Conservation (phyloP, 2,797 vertebrate genomes). For the Balearica regulorum region DNA sequence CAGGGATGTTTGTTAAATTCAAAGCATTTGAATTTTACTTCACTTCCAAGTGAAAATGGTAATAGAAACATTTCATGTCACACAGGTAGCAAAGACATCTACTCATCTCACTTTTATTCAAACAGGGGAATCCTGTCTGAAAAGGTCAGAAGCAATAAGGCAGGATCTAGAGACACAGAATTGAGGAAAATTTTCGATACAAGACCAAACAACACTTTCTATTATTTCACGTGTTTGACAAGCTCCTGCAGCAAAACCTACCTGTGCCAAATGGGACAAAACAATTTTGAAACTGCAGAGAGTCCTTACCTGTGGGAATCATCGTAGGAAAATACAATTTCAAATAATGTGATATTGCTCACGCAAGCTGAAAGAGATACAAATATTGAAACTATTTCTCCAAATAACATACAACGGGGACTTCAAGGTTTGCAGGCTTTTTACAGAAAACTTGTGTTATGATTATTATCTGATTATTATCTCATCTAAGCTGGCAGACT, state of each 20-base stretch:
- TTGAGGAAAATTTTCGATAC: background rate
- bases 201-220: background rate
- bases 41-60: background rate
- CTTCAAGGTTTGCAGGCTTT: background rate
- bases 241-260: background rate
- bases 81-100: background rate
- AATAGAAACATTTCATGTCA: background rate
- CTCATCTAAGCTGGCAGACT: background rate
- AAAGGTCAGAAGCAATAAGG: background rate
- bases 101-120: background rate
- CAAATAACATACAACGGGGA: background rate
- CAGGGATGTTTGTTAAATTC: background rate
- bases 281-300: background rate
- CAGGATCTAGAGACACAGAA: background rate
- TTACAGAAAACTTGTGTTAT: background rate
- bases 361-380: background rate
- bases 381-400: slow-evolving; percentile 1
- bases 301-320: background rate
- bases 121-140: background rate
- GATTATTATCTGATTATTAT: background rate
- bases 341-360: background rate
- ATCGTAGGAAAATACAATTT: background rate
- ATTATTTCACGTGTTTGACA: background rate
- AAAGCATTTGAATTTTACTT: slow-evolving; percentile 12
- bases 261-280: background rate